These are phyloP conservation scores for Chrysochloris asiatica DNA, from an alignment of 2,113 vertebrate species.

Conservation along the genomic window DNA sequence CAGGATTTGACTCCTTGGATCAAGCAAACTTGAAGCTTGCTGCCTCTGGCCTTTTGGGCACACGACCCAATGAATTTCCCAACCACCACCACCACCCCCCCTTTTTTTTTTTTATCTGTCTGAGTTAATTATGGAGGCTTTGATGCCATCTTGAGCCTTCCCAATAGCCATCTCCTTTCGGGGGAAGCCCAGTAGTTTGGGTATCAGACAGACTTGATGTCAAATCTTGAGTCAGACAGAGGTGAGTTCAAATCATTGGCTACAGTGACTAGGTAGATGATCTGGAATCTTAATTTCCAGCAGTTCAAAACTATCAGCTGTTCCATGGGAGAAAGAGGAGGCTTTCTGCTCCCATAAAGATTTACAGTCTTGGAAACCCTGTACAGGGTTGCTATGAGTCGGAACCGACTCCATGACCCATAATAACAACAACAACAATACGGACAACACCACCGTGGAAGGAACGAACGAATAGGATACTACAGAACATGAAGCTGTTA, in stretches of 20 bases:
- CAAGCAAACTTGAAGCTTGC: neutral
- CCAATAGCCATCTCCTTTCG: neutral
- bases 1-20: neutral
- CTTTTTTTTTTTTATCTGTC: neutral
- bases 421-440: neutral
- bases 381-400: no score
- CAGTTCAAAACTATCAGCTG: no score
- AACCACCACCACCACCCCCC: neutral
- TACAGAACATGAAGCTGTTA: neutral
- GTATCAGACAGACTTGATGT: neutral
- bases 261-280: no score
- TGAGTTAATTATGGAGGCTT: neutral
- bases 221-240: neutral
- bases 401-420: no score
- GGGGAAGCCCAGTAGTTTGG: neutral
- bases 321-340: no score
- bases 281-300: no score
- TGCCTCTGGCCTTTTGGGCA: neutral
- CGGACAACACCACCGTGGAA: neutral
- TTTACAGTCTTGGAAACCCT: no score
- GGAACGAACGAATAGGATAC: fast-evolving
- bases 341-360: no score
- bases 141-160: neutral
- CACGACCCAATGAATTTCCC: neutral
- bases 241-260: neutral